These are phyloP conservation scores for Prochilodus magdalenae DNA, from an alignment of 2,113 vertebrate species.

Conservation along the genomic window DNA sequence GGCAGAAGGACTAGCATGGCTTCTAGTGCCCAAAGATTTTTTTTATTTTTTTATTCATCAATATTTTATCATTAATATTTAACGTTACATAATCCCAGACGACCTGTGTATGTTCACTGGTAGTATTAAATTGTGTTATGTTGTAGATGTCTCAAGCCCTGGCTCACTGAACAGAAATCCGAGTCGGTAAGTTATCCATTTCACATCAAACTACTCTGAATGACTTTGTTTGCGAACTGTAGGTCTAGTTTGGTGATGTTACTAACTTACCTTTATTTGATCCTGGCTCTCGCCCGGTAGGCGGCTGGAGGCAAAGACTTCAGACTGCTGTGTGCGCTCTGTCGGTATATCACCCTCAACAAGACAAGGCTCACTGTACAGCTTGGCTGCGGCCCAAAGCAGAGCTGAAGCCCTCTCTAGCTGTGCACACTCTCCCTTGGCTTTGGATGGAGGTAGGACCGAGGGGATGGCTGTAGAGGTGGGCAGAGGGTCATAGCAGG, in stretches of 20 bases:
- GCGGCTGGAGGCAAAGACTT: slow-evolving; percentile 76
- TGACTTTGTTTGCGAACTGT: no score
- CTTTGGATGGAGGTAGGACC: slow-evolving; percentile 68
- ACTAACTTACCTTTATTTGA: slow-evolving; percentile 72
- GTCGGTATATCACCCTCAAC: slow-evolving; percentile 70
- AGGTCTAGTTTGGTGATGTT: background rate
- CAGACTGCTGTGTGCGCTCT: slow-evolving; percentile 78
- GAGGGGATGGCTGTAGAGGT: slow-evolving; percentile 77
- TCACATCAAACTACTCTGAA: no score
- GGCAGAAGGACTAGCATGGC: no score
- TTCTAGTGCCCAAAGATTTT: no score
- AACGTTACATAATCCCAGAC: no score
- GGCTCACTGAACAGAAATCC: no score
- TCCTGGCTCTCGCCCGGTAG: slow-evolving; percentile 73
- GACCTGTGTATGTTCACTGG: no score
- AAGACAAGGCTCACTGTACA: slow-evolving; percentile 73
- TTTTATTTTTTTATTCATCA: no score
- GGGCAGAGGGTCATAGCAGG: slow-evolving; percentile 71
- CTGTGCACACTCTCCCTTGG: slow-evolving; percentile 59
- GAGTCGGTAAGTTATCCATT: no score
- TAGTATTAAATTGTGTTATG: no score
- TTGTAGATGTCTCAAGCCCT: no score
- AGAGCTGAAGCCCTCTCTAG: slow-evolving; percentile 71
- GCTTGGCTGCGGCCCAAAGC: slow-evolving; percentile 76
- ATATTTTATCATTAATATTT: no score